Evolutionary conservation across 2,797 vertebrate genomes (phyloP).

Genomic region (Lepilemur ruficaudatus): DNA sequence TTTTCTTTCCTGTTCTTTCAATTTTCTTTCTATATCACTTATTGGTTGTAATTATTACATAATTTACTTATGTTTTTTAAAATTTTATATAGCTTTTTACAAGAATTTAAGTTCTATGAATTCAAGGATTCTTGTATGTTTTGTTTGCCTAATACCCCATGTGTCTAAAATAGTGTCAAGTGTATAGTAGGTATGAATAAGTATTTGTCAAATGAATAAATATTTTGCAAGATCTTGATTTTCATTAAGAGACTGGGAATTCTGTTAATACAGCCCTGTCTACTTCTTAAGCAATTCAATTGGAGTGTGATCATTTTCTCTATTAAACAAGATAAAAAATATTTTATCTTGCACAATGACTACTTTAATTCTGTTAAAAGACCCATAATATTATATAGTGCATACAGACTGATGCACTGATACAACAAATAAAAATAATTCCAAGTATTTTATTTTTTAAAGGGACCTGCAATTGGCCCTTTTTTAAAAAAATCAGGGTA

Average conservation of each 20-base stretch:
- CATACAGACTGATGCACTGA: not conserved
- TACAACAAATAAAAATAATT: not conserved
- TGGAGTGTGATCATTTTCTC: not conserved
- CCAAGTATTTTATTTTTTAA: not conserved
- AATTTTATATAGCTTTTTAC: not conserved
- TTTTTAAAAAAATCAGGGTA: no score
- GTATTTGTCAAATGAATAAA: not conserved
- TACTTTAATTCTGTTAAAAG: not conserved
- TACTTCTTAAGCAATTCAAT: not conserved
- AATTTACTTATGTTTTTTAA: not conserved
- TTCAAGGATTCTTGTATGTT: not conserved
- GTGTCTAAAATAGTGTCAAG: not conserved
- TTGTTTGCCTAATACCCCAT: not conserved
- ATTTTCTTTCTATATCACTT: not conserved
- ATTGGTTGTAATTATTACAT: not conserved
- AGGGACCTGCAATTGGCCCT: no score
- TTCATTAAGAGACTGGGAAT: not conserved
- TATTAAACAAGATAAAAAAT: constrained; percentile 25
- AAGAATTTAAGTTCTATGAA: not conserved
- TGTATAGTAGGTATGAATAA: not conserved
- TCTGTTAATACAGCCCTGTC: not conserved
- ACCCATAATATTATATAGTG: not conserved
- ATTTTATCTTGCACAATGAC: not conserved
- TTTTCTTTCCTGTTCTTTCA: not conserved
- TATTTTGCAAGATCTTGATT: not conserved